phyloP scores from a whole-genome alignment of 64 coral and sea anemone genomes.

The Pocillopora verrucosa region DNA sequence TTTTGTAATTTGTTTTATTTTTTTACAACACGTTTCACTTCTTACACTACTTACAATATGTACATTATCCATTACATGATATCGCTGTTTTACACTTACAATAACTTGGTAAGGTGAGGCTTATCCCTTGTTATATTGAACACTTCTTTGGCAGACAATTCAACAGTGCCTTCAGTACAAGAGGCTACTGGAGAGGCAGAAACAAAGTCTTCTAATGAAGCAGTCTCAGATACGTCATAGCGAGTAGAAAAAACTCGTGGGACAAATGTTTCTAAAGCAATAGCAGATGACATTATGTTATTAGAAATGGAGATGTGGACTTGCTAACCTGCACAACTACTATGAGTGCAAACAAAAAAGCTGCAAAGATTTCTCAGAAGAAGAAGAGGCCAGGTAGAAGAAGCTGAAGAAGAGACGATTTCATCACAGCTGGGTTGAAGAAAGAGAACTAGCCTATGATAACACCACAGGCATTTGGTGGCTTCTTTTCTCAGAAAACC shows the following conservation, averaged over 20 bases:
- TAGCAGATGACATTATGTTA: slow-evolving; percentile 41
- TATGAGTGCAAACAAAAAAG: slow-evolving; percentile 34
- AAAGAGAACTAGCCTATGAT: slow-evolving; percentile 33
- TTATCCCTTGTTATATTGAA: background rate
- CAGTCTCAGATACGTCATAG: slow-evolving; percentile 11
- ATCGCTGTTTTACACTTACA: too few relatives aligned
- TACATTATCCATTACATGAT: too few relatives aligned
- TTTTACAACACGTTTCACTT: too few relatives aligned
- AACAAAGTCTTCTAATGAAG: slow-evolving; percentile 11
- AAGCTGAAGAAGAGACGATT: background rate
- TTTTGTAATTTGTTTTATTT: too few relatives aligned
- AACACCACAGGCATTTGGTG: slow-evolving; percentile 38
- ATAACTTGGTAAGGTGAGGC: too few relatives aligned
- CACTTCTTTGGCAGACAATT: slow-evolving; percentile 6
- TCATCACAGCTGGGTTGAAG: slow-evolving; percentile 54
- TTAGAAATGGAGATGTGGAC: slow-evolving; percentile 7
- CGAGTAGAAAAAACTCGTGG: slow-evolving; percentile 5
- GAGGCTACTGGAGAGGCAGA: background rate
- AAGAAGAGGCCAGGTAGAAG: background rate
- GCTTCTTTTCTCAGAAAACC: slow-evolving; percentile 50
- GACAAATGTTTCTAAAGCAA: slow-evolving; percentile 30
- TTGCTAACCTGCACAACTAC: slow-evolving; percentile 27
- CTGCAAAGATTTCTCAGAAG: slow-evolving; percentile 35
- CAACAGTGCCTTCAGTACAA: slow-evolving; percentile 20
- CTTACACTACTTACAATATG: too few relatives aligned